Conservation (phyloP, 2,888 invertebrate genomes). For the Zygogramma bicolorata region DNA sequence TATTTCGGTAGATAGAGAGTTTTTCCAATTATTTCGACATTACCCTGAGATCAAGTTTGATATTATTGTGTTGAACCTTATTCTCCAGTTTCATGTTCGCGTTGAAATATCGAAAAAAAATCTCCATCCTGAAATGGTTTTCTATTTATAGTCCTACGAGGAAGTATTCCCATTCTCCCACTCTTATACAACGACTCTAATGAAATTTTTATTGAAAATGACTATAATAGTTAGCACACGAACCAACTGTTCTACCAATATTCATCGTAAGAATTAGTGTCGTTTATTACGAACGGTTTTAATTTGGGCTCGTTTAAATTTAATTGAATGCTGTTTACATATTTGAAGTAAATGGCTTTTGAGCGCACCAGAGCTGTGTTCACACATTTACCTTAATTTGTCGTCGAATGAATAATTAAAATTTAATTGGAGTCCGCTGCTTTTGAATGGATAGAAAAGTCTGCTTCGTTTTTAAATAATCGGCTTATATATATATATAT, state of each 20-base stretch:
- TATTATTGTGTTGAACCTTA: no score
- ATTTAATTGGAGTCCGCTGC: conserved; percentile 9
- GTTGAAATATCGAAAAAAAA: no score
- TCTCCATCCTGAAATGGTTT: no score
- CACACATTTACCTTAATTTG: conserved; percentile 26
- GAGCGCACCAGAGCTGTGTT: conserved; percentile 18
- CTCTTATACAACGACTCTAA: neutral
- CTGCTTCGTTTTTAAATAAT: neutral
- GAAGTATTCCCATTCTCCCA: neutral
- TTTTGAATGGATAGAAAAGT: neutral
- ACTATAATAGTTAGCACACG: neutral
- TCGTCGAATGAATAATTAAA: conserved; percentile 24
- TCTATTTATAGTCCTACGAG: no score
- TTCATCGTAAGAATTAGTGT: conserved; percentile 27
- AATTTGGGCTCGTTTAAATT: conserved; percentile 36
- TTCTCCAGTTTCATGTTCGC: no score
- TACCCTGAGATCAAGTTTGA: no score
- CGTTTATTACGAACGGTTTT: conserved; percentile 25
- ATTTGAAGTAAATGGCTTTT: conserved; percentile 17
- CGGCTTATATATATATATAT: neutral
- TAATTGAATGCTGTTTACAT: conserved; percentile 35
- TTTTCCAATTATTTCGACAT: no score
- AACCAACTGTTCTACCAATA: conserved; percentile 12
- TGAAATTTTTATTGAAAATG: neutral
- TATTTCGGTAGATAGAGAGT: no score